Evolutionary conservation across 2,888 invertebrate species (phyloP), one percentile per base, ranked within the genome.

Genomic region (Nomada hirtipes): DNA sequence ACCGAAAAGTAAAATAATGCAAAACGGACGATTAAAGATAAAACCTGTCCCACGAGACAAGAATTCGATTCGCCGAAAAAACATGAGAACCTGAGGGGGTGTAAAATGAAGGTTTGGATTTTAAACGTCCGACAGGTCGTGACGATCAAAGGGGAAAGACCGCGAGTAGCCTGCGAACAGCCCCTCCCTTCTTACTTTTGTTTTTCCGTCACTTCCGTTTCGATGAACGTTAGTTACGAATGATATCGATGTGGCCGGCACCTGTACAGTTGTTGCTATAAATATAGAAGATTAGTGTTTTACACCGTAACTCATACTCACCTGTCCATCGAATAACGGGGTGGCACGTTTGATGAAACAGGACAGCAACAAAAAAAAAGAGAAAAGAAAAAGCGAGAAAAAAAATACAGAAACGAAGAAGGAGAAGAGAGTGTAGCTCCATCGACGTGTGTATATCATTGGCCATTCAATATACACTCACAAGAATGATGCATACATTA

Each of bases 201-300:
- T 81, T 77, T 82, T 76, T 47, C 47, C 47, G 13, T 47, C 47
- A 15, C 15, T 47, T 47, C 47, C 47, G 47, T 47, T 47, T 78
- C 64, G 76, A 53, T 77, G 76, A 80, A 61, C 23, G 20, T 47
- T 44, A 69, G 47, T 47, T 23, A 47, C 47, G 47, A 47, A 47
- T 15, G 76, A 81, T 79, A 91, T 92, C 88, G 91, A 91, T 90
- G 92, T 92, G 92, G 92, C 89, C 90, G 92, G 88, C 92, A 91
- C 91, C 91, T 93, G 93, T 93, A 93, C 93, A 93, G 93, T 93
- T 93, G 93, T 93, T 93, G 93, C 93, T 93, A 93, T 92, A 92
- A 93, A 93, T 93, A 93, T 92, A 82, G 74, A 88, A 92, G 91
- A 93, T 93, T 92, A 93, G 93, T 93, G 93, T 93, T 93, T 93